Evolutionary conservation across 2,888 invertebrate genomes (phyloP).

Genomic region (Pristionchus fissidentatus): DNA sequence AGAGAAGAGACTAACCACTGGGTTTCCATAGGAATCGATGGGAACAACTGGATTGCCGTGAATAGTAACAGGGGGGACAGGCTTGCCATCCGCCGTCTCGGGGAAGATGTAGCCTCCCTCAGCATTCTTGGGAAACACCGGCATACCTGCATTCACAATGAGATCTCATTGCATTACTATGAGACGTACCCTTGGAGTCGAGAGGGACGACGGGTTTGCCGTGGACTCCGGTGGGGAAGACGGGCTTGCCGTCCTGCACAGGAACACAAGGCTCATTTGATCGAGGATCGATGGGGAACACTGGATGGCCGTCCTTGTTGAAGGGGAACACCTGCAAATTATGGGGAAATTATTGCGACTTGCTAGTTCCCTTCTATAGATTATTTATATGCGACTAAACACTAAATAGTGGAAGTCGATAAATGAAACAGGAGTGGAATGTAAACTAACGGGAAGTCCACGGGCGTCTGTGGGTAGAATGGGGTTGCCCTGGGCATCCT

Average conservation of each 20-base stretch:
- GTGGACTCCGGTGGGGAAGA: slow-evolving; percentile 47
- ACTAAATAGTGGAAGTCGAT: background rate
- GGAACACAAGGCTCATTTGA: slow-evolving; percentile 43
- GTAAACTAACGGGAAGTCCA: slow-evolving; percentile 37
- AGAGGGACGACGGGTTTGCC: slow-evolving; percentile 47
- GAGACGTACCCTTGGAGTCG: slow-evolving; percentile 37
- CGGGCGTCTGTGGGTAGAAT: slow-evolving; percentile 29
- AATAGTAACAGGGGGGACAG: slow-evolving; percentile 57
- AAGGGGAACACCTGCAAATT: slow-evolving; percentile 39
- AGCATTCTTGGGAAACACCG: slow-evolving; percentile 57
- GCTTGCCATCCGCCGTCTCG: slow-evolving; percentile 53
- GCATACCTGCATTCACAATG: slow-evolving; percentile 48
- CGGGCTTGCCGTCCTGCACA: slow-evolving; percentile 40
- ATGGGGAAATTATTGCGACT: too few species aligned
- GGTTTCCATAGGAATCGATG: slow-evolving; percentile 50
- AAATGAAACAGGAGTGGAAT: background rate
- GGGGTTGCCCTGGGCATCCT: slow-evolving; percentile 17
- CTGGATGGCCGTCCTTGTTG: slow-evolving; percentile 48
- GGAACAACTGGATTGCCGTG: slow-evolving; percentile 61
- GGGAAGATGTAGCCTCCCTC: slow-evolving; percentile 58
- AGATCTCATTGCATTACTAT: background rate
- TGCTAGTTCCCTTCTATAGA: background rate
- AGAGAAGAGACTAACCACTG: slow-evolving; percentile 28
- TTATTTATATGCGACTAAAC: background rate
- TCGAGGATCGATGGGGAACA: slow-evolving; percentile 44